Evolutionary conservation across 1,140 invertebrate genomes (phyloP), one percentile per base, ranked within the genome.

Genomic region (Papilio helenus): DNA sequence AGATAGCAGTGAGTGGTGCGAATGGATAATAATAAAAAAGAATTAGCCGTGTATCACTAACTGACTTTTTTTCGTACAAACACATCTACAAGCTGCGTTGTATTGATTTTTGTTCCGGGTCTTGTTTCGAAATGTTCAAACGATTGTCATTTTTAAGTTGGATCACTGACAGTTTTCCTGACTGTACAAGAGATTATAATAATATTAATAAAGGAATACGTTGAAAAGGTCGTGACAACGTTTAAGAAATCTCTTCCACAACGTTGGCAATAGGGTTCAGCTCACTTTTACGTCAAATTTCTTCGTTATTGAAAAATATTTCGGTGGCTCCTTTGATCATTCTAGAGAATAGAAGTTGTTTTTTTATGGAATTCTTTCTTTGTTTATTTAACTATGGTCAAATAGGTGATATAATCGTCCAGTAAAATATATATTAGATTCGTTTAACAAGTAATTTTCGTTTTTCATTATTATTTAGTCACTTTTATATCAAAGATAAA

Each of bases 221-320:
- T 39, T 39, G 7, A 39, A 46, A 46, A 46, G 10, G 44, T 46
- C 44, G 10, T 46, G 44, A 46, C 44, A 46, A 16, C 26, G 12
- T 29, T 68, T 29, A 68, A 68, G 61, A 68, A 68, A 68, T 68
- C 12, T 29, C 58, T 55, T 55, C 58, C 58, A 61, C 23, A 26
- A 26, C 10, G 14, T 29, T 68, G 26, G 34, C 61, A 68, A 68
- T 34, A 34, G 10, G 20, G 20, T 61, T 68, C 16, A 26, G 55
- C 55, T n/a, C 8, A 68, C 58, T 65, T 65, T 68, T 16, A 29
- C 61, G 61, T 68, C 61, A 68, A 68, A 34, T 68, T 29, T 68
- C 26, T 68, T 18, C 26, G 23, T 68, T 68, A 68, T 68, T 68
- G 61, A 68, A 68, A 68, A 68, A 68, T 29, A 26, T 16, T 58